These are phyloP conservation scores for Pelobates fuscus DNA, from an alignment of 2,113 vertebrate genomes.

Conservation along the genomic window DNA sequence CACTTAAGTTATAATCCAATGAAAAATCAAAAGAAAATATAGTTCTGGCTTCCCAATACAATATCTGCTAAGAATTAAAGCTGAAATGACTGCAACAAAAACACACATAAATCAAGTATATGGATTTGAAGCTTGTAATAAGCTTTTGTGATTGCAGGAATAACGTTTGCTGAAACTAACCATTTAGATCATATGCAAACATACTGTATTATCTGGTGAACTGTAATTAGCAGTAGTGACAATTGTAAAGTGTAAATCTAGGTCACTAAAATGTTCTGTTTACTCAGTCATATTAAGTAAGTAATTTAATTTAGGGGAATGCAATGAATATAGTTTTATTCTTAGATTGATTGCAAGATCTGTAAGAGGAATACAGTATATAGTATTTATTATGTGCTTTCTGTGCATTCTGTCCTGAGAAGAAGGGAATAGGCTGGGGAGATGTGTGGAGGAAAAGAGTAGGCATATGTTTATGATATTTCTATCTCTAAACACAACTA, in stretches of 20 bases:
- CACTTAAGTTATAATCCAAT: conserved; percentile 5
- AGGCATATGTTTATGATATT: too few species aligned
- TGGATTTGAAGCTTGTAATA: conserved; percentile 11
- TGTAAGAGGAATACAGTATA: too few species aligned
- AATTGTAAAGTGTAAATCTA: background rate
- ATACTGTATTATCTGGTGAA: background rate
- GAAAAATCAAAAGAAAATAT: conserved; percentile 14
- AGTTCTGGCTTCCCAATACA: background rate
- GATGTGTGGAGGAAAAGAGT: too few species aligned
- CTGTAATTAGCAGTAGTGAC: background rate
- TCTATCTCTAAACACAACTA: too few species aligned
- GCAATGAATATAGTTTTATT: too few species aligned
- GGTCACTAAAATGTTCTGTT: too few species aligned
- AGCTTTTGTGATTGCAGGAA: background rate
- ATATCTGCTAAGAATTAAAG: conserved; percentile 19
- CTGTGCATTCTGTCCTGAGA: too few species aligned
- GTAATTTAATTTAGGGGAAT: too few species aligned
- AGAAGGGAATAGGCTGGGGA: too few species aligned
- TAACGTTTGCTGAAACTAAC: background rate
- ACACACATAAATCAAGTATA: conserved; percentile 13
- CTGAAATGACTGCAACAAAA: conserved; percentile 24
- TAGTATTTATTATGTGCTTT: too few species aligned
- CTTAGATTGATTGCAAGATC: too few species aligned
- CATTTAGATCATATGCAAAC: background rate
- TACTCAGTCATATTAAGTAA: too few species aligned